Conservation (phyloP, 2,113 vertebrate genomes). For the Columbina picui region DNA sequence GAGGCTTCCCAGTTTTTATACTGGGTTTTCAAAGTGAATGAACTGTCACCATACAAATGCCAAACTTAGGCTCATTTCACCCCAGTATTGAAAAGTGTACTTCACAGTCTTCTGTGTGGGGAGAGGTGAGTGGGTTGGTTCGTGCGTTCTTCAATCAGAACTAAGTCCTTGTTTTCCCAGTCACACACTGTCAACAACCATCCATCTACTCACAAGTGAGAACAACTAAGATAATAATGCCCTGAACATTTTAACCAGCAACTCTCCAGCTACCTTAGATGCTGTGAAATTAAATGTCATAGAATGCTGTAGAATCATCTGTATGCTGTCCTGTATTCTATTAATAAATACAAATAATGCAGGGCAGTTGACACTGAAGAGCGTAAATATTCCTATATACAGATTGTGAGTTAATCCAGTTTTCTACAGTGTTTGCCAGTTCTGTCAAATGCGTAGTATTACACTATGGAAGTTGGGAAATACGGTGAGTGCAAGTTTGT, state of each 20-base stretch:
- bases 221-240: background rate
- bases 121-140: too few relatives aligned
- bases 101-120: background rate
- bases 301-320: too few relatives aligned
- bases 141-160: background rate
- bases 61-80: background rate
- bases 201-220: background rate
- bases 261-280: background rate
- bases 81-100: background rate
- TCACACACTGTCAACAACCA: background rate
- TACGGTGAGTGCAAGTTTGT: background rate
- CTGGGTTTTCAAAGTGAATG: background rate
- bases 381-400: background rate
- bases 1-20: background rate
- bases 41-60: background rate
- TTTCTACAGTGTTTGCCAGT: background rate
- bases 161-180: background rate
- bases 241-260: background rate
- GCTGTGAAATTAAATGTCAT: background rate
- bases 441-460: background rate
- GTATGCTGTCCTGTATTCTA: background rate
- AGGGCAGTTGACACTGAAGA: background rate
- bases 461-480: background rate
- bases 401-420: background rate
- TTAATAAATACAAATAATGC: background rate